phyloP scores from a whole-genome alignment of 2,113 vertebrate species.

The Ahaetulla prasina region DNA sequence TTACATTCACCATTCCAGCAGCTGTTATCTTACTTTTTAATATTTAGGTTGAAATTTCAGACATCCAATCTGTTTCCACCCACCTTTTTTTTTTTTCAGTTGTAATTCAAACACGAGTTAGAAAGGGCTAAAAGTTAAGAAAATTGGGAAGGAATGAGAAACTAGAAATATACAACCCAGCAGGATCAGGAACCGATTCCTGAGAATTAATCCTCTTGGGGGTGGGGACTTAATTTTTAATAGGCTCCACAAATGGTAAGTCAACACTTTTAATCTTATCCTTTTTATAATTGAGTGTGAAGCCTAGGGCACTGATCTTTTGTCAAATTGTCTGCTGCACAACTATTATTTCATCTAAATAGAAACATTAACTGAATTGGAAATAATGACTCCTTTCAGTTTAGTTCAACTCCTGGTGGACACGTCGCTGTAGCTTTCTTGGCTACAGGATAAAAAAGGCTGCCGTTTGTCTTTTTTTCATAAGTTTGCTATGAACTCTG shows the following conservation, averaged over 20 bases:
- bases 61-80: neutral
- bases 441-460: no score
- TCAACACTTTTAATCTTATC: neutral
- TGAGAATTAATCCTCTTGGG: neutral
- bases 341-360: no score
- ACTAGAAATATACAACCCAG: neutral
- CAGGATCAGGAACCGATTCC: neutral
- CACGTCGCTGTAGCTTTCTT: no score
- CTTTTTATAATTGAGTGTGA: neutral
- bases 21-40: neutral
- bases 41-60: neutral
- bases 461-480: no score
- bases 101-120: neutral
- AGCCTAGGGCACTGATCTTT: neutral
- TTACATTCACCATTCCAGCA: neutral
- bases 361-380: no score
- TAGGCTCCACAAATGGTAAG: neutral
- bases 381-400: no score
- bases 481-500: no score
- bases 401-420: no score
- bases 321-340: no score
- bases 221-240: neutral
- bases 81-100: neutral
- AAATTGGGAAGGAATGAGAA: neutral
- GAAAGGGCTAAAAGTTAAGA: neutral